phyloP scores from a whole-genome alignment of 2,888 invertebrate species.

The Branchellion lobata region DNA sequence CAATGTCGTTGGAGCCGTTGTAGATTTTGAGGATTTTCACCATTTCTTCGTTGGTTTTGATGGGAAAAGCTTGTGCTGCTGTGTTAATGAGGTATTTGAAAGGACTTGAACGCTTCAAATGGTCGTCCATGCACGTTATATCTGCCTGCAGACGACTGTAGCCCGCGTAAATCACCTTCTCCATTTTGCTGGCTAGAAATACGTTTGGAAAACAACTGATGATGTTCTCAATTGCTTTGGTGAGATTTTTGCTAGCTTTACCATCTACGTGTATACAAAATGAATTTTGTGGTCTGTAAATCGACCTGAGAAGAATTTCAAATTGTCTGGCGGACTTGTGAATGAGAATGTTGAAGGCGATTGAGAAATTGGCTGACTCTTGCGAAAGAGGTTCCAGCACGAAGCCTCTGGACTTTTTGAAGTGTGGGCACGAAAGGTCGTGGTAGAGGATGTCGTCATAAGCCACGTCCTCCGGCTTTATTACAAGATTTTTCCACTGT shows the following conservation, averaged over 20 bases:
- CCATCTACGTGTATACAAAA: conserved; percentile 61
- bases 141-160: conserved; percentile 57
- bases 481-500: no score
- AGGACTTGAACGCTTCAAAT: conserved; percentile 48
- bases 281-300: conserved; percentile 58
- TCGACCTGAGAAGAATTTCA: conserved; percentile 55
- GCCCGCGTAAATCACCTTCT: conserved; percentile 58
- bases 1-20: conserved; percentile 61
- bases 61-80: conserved; percentile 59
- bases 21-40: conserved; percentile 59
- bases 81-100: conserved; percentile 62
- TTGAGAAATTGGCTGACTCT: conserved; percentile 55
- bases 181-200: conserved; percentile 57
- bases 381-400: conserved; percentile 35
- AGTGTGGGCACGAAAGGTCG: conserved; percentile 44
- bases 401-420: conserved; percentile 44
- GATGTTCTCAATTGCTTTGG: conserved; percentile 52
- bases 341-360: conserved; percentile 58
- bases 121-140: conserved; percentile 60
- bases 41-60: conserved; percentile 60
- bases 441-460: not conserved
- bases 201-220: conserved; percentile 59
- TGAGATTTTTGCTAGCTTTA: conserved; percentile 52
- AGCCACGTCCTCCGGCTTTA: not conserved
- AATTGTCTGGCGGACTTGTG: conserved; percentile 57